Percentiles rank a stretch among this genome's conserved stretches.
These are phyloP conservation scores for Tenualosa thibaudeaui DNA, from an alignment of 2,797 vertebrate genomes.

Conservation along the genomic window DNA sequence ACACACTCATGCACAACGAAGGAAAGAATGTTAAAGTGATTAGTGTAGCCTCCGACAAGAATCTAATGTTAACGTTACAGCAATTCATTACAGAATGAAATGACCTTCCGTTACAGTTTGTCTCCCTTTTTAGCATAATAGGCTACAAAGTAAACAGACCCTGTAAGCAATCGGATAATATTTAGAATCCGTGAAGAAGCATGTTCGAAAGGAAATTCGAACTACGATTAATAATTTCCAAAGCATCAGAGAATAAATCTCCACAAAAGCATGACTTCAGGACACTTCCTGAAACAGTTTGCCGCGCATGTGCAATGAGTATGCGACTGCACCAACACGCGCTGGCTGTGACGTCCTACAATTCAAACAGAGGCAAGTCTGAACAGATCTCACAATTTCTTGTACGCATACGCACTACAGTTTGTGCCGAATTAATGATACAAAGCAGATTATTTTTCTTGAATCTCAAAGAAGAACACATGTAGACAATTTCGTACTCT, in stretches of 20 bases:
- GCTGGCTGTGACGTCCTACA: conserved; percentile 53
- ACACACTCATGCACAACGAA: too few species aligned
- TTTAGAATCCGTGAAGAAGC: background rate
- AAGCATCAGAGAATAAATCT: background rate
- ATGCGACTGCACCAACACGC: conserved; percentile 49
- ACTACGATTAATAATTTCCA: background rate
- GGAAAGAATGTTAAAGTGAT: too few species aligned
- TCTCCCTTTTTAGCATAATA: background rate
- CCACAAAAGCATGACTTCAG: too few species aligned
- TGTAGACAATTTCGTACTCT: background rate
- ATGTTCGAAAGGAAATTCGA: background rate
- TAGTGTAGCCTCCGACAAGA: background rate
- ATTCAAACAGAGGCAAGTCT: conserved; percentile 64
- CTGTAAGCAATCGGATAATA: background rate
- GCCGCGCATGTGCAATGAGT: conserved; percentile 62
- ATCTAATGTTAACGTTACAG: background rate
- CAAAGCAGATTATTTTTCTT: background rate
- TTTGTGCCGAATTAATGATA: background rate
- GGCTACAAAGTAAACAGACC: background rate
- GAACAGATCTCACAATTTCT: conserved; percentile 57
- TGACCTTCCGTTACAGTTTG: background rate
- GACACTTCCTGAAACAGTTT: conserved; percentile 27
- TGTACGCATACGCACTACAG: background rate
- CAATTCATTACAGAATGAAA: background rate
- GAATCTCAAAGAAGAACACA: background rate